Evolutionary conservation across 2,888 invertebrate genomes (phyloP), one percentile per base, ranked within the genome.

Genomic region (Eupithecia dodoneata): DNA sequence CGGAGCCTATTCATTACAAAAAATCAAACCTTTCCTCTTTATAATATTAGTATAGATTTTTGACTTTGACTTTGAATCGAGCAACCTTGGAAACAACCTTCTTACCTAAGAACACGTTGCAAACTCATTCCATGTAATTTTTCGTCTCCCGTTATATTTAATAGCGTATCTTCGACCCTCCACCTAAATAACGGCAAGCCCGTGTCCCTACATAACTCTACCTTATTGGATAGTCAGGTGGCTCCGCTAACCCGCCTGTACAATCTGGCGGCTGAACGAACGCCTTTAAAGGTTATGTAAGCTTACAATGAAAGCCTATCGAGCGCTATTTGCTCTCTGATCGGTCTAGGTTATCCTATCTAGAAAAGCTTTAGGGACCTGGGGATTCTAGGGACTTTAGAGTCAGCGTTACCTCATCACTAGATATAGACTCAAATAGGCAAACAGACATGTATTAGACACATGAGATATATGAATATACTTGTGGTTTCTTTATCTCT

Each of bases 161-260:
- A 63, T 30, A 63, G 63, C 42, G 15, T 15, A 66, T 66, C 66
- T 66, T 66, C 65, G 65, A 42, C 41, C 66, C 42, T 42, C 18
- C 42, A 42, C 71, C 74, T 79, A 80, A 79, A 81, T 80, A 79
- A 79, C 72, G 66, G 71, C 59, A 45, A 74, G 75, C 49, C 44
- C 42, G 74, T 65, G 73, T 42, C 66, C 77, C 78, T 76, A 76
- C 80, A 79, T 81, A 80, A 81, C 72, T 77, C 75, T 55, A 69
- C 71, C 66, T 78, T 78, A 78, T 75, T 75, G 77, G 75, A 75
- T 73, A 72, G 44, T 70, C 65, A 65, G 77, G 55, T 73, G 75
- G 70, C 73, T 78, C 66, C 66, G 15, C 65, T 15, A 30, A 69
- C 44, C 70, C 75, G 41, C 4, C 75, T 75, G 73, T 78, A 59